Percentiles rank a stretch among this genome's conserved stretches.
Evolutionary conservation across 2,888 invertebrate genomes (phyloP).

Genomic region (Arge pagana): DNA sequence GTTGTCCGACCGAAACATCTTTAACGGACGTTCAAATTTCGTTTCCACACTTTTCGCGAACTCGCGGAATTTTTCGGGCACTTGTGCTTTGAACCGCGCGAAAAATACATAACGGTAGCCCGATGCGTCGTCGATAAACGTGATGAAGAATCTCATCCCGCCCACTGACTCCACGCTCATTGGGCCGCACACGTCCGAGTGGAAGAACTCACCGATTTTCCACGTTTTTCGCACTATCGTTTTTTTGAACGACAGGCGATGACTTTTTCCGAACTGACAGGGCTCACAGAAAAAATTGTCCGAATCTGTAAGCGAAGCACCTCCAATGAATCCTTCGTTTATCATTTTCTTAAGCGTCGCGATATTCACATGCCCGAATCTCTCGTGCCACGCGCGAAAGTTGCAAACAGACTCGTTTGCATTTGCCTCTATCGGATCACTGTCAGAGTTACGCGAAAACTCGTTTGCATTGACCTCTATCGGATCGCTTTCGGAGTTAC

Average conservation of each 20-base stretch:
- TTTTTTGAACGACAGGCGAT: slow-evolving; percentile 31
- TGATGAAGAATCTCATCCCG: slow-evolving; percentile 36
- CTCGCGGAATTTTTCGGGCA: slow-evolving; percentile 18
- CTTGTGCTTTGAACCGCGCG: slow-evolving; percentile 32
- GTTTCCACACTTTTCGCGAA: slow-evolving; percentile 18
- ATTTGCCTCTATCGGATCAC: background rate
- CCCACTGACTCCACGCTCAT: slow-evolving; percentile 34
- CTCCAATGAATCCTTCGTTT: slow-evolving; percentile 19
- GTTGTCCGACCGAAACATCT: slow-evolving; percentile 25
- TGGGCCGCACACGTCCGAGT: slow-evolving; percentile 36
- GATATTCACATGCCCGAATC: slow-evolving; percentile 30
- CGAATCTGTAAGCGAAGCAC: slow-evolving; percentile 20
- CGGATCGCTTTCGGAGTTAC: background rate
- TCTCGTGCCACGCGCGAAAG: slow-evolving; percentile 31
- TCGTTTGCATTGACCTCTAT: slow-evolving; percentile 17
- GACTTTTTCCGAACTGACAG: slow-evolving; percentile 36
- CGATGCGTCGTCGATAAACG: slow-evolving; percentile 40
- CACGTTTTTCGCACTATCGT: slow-evolving; percentile 21
- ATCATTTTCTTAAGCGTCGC: slow-evolving; percentile 14
- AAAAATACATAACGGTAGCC: slow-evolving; percentile 39
- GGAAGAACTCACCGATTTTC: slow-evolving; percentile 35
- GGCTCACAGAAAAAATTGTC: slow-evolving; percentile 35
- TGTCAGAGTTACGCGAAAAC: slow-evolving; percentile 16
- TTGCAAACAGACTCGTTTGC: slow-evolving; percentile 23
- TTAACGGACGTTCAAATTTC: slow-evolving; percentile 17